Evolutionary conservation across 2,113 vertebrate species (phyloP), one percentile per base, ranked within the genome.

Genomic region (Egretta garzetta): DNA sequence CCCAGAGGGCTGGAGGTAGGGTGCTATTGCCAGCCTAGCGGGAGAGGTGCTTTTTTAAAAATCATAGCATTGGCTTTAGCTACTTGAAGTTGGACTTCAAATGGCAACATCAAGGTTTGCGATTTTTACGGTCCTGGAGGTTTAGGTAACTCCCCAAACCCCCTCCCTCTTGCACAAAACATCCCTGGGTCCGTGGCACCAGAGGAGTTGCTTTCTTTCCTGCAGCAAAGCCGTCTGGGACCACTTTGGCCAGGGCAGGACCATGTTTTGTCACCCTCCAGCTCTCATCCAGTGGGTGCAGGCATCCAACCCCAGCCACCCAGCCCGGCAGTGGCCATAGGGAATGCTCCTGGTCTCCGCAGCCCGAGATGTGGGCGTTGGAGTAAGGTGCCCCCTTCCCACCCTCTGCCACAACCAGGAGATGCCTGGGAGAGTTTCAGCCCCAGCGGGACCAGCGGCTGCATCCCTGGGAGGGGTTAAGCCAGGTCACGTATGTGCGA

Each of bases 401-500:
- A 91, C 52, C 56, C 85, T 63, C 81, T 9, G 3, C 37, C 88
- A 75, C 4, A 17, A 43, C 56, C 13, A 8, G 79, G 58, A 89
- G 90, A 56, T 95, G 86, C 52, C 80, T 75, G 85, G 49, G 27
- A 95, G 62, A 58, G 35, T 85, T 86, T 80, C 0, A 0, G 90
- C 82, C 75, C 64, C 8, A 0, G 56, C 2, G 1, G 80, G 74
- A 91, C 53, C 47, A 4, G 67, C 0, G 14, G 35, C 91, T 96
- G 66, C 92, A 86, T 95, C 95, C 52, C 89, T 91, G 77, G 90
- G 71, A 96, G 74, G 91, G 97, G 95, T 97, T 92, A 96, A 92
- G 95, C 95, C 82, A 96, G 97, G 93, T 96, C 96, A 94, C 0
- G 18, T 94, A 88, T 94, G 87, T 92, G 95, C 56, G 27, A 73